Base-by-base conservation (phyloP, 1,140 invertebrate species). In the Drosophila sproati region DNA sequence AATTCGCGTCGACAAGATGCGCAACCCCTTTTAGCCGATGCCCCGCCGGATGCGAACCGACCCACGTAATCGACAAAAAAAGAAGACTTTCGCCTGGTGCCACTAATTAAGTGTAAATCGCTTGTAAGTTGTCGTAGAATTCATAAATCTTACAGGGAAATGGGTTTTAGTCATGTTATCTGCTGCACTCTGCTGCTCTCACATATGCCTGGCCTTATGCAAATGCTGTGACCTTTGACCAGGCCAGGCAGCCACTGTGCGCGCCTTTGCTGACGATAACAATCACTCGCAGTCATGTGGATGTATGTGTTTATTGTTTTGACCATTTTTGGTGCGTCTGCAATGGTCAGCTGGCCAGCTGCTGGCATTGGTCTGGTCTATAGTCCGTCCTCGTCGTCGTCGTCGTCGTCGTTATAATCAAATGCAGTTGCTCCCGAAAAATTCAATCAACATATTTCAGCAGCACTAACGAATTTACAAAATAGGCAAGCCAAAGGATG, bases 371-470 rank as follows among this genome's bases (percentile, higher is more conserved):
- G 68, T 43, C 50, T 56, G 37, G 67, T 68, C 71, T 60, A 55
- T 43, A 31, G 54, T 28, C 39, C 50, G 41, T 55, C 52, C 50
- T 54, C 57, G 51, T 55, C 20, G 20, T 20, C 12, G 20, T 20
- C 12, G 12, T 12, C 63, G 64, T 73, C 62, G 76, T 80, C 78
- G 77, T 85, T 85, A 74, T 89, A 89, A 89, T 89, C 85, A 89
- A 89, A 89, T 89, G 85, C 85, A 89, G 85, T 85, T 89, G 85
- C 85, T 89, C 85, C 85, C 85, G 86, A 89, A 89, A 89, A 89
- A 89, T 91, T 91, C 88, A 91, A 91, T 91, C 88, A 91, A 91
- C 88, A 91, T 91, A 91, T 91, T 91, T 91, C 88, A 91, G 83
- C 88, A 83, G 88, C 88, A 91, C 88, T 91, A 91, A 91, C 88